phyloP scores from a whole-genome alignment of 2,888 invertebrate species.

The Dyspetes luteomarginatus region DNA sequence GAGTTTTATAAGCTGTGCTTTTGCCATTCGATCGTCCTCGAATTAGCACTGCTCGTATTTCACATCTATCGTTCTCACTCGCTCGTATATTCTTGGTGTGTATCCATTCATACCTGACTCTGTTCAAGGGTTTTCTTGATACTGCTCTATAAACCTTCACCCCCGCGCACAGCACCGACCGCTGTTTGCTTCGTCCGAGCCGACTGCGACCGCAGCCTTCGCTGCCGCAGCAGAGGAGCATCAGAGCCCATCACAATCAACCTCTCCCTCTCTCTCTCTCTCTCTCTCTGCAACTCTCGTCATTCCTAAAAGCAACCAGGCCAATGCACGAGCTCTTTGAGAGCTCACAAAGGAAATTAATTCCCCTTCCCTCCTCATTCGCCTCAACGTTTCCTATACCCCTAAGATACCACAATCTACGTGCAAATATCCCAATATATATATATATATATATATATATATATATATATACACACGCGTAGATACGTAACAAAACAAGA shows the following conservation, averaged over 20 bases:
- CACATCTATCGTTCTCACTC: conserved; percentile 18
- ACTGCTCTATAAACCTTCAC: conserved; percentile 2
- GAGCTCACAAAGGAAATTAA: conserved; percentile 77
- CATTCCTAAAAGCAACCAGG: conserved; percentile 72
- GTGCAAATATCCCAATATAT: neutral
- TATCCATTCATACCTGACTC: conserved; percentile 10
- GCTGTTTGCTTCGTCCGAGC: conserved; percentile 36
- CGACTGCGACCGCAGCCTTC: conserved; percentile 18
- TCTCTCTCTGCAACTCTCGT: conserved; percentile 56
- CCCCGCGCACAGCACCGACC: conserved; percentile 19
- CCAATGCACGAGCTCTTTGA: conserved; percentile 69
- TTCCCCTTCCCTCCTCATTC: conserved; percentile 64
- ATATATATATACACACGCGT: neutral
- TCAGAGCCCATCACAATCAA: conserved; percentile 67
- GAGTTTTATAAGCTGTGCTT: conserved; percentile 14
- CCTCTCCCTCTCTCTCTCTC: conserved; percentile 11
- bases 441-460: too few relatives aligned
- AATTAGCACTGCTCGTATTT: conserved; percentile 37
- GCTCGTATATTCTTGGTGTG: conserved; percentile 2
- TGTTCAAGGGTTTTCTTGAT: conserved; percentile 12
- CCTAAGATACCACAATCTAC: conserved; percentile 11
- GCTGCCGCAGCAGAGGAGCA: conserved; percentile 45
- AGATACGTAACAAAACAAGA: neutral
- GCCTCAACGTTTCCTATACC: conserved; percentile 23
- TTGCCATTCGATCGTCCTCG: conserved; percentile 25